Evolutionary conservation across 2,797 vertebrate species (phyloP).

Genomic region (Catostomus latipinnis): DNA sequence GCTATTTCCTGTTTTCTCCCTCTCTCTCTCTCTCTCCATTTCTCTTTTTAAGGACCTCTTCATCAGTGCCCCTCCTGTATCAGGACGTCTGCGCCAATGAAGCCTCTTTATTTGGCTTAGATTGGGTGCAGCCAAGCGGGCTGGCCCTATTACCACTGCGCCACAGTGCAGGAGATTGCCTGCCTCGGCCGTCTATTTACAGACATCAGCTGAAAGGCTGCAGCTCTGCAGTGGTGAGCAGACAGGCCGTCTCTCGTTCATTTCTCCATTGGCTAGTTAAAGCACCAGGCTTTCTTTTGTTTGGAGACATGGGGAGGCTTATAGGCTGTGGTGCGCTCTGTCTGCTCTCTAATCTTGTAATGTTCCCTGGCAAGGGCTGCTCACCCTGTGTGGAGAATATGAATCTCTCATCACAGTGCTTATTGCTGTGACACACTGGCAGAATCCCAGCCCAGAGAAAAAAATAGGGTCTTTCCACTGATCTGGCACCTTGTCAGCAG

Average conservation of each 20-base stretch:
- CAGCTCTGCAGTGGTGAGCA: conserved; percentile 46
- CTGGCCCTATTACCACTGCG: conserved; percentile 65
- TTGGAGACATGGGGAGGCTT: conserved; percentile 67
- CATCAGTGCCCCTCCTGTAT: conserved; percentile 79
- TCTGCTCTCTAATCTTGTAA: conserved; percentile 59
- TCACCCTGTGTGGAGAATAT: conserved; percentile 65
- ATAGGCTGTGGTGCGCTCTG: conserved; percentile 65
- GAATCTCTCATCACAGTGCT: conserved; percentile 75
- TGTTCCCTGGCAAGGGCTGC: conserved; percentile 68
- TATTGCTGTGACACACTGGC: conserved; percentile 75
- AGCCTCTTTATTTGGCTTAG: conserved; percentile 78
- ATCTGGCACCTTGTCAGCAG: conserved; percentile 68
- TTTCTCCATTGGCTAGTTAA: conserved; percentile 54
- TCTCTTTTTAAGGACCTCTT: conserved; percentile 65
- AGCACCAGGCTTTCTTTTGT: conserved; percentile 62
- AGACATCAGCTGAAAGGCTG: conserved; percentile 78
- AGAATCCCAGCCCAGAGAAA: conserved; percentile 71
- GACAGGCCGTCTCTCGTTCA: conserved; percentile 57
- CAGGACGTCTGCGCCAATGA: conserved; percentile 82
- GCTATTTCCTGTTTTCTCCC: conserved; percentile 55
- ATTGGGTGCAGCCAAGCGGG: conserved; percentile 80
- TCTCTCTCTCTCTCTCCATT: conserved; percentile 69
- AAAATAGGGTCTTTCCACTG: conserved; percentile 73
- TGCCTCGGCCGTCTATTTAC: conserved; percentile 84
- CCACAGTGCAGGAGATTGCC: conserved; percentile 82